Conservation (phyloP, 2,113 vertebrate genomes). For the Centrocercus urophasianus region DNA sequence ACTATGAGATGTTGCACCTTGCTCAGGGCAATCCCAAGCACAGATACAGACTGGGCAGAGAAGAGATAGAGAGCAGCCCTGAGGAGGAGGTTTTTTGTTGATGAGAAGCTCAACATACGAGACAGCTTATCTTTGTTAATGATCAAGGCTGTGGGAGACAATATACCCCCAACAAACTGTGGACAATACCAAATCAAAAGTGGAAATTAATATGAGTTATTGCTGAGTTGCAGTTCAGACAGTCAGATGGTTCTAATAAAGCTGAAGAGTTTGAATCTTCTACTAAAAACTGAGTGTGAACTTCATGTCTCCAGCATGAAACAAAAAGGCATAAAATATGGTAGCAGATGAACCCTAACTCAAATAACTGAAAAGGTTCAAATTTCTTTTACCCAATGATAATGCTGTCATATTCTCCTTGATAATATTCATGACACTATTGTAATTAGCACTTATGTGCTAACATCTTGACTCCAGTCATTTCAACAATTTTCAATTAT, state of each 20-base stretch:
- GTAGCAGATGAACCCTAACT: not conserved
- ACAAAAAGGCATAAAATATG: fast-evolving
- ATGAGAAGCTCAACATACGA: not conserved
- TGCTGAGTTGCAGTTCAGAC: not conserved
- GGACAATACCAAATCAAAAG: not conserved
- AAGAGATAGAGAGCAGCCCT: not conserved
- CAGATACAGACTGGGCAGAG: not conserved
- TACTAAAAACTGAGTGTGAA: not conserved
- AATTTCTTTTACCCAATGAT: not conserved
- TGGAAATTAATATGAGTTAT: not conserved
- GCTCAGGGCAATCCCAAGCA: not conserved
- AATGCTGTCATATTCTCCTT: not conserved
- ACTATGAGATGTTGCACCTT: not conserved
- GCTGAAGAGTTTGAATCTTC: not conserved
- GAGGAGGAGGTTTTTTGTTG: not conserved
- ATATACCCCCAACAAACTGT: not conserved
- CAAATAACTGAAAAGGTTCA: not conserved
- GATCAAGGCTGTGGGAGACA: not conserved
- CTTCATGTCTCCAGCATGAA: not conserved
- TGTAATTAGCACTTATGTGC: not conserved
- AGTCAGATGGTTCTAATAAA: no score
- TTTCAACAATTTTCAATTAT: not conserved
- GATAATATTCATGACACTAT: not conserved
- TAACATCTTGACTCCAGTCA: not conserved
- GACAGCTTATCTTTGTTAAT: no score